phyloP scores from a whole-genome alignment of 2,113 vertebrate species.

The human region DNA sequence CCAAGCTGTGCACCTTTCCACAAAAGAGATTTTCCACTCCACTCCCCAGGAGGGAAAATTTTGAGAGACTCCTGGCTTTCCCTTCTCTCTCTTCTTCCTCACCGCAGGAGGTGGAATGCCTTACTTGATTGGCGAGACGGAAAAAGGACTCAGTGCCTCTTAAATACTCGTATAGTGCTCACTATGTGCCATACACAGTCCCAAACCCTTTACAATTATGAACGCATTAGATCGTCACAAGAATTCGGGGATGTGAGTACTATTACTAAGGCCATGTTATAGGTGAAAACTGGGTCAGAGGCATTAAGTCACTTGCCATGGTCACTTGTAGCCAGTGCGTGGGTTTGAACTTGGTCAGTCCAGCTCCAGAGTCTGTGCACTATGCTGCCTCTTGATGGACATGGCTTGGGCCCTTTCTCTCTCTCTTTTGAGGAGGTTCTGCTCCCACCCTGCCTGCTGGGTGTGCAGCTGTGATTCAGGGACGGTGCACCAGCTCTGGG shows the following conservation, averaged over 20 bases:
- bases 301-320: not conserved
- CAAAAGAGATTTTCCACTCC: not conserved
- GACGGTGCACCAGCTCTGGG: not conserved
- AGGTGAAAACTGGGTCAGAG: not conserved
- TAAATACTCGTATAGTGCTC: not conserved
- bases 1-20: not conserved
- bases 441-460: not conserved
- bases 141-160: not conserved
- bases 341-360: not conserved
- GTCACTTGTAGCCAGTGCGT: not conserved
- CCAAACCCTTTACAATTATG: not conserved
- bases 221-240: not conserved
- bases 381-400: not conserved
- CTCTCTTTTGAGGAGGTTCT: not conserved
- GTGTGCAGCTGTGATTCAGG: not conserved
- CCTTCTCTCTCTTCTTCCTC: not conserved
- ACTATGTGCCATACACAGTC: not conserved
- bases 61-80: not conserved
- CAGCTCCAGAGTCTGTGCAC: not conserved
- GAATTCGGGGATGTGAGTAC: not conserved
- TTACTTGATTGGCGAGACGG: not conserved
- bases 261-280: not conserved
- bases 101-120: not conserved
- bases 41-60: too few species aligned
- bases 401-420: not conserved